These are phyloP conservation scores for Oostethus manadensis DNA, from an alignment of 2,113 vertebrate genomes.

Conservation along the genomic window DNA sequence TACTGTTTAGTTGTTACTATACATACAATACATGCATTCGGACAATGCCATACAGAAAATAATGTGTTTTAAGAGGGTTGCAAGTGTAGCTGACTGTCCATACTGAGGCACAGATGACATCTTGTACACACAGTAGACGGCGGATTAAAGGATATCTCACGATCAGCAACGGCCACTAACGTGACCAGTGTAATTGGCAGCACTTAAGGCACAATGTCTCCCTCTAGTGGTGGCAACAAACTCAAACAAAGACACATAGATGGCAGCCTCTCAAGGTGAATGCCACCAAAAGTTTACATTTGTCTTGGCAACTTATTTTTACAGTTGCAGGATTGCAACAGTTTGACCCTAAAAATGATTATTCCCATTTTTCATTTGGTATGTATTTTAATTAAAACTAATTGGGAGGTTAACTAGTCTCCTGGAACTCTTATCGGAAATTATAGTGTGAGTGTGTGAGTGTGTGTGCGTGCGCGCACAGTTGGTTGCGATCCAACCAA, in stretches of 20 bases:
- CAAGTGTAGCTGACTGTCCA: not conserved
- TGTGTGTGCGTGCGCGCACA: not conserved
- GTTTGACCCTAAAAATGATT: too few relatives aligned
- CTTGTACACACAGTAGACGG: conserved; percentile 7
- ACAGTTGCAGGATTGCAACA: too few relatives aligned
- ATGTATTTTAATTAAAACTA: too few relatives aligned
- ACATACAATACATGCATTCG: conserved; percentile 3
- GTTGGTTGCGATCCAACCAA: conserved; percentile 23
- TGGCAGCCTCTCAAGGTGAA: not conserved
- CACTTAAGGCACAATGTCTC: conserved; percentile 25
- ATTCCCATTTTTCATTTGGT: too few relatives aligned
- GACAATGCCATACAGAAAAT: not conserved
- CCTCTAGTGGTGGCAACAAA: conserved; percentile 42
- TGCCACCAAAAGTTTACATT: too few relatives aligned
- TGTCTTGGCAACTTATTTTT: too few relatives aligned
- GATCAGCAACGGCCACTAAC: not conserved
- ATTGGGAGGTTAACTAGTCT: too few relatives aligned
- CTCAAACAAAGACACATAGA: not conserved
- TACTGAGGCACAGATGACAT: conserved; percentile 12
- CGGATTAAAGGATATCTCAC: conserved; percentile 10
- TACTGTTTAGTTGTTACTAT: not conserved
- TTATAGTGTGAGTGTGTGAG: conserved; percentile 9
- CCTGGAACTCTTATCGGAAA: not conserved
- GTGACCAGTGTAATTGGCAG: conserved; percentile 12
- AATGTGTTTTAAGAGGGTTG: not conserved